Base-by-base conservation (phyloP, 2,888 invertebrate species). In the Dynastes hyllus region DNA sequence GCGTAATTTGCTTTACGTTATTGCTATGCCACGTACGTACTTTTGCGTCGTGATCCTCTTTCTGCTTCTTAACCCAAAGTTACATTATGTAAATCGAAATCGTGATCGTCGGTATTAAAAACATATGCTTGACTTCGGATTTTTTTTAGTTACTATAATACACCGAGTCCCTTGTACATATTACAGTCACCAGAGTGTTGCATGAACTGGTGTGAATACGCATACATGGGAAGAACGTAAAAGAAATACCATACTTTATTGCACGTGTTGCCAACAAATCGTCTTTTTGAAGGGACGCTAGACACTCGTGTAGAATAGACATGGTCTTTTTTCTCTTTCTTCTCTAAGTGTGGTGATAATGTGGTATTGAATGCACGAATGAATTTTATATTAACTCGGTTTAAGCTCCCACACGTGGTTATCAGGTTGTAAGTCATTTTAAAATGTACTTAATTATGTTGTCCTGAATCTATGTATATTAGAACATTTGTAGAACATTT, bases 241-340 rank as follows among this genome's bases (percentile, higher is more conserved):
- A 76, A 65, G 32, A 76, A 76, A 65, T 76, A 40, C 76, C 76
- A 45, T 22, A 76, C 50, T 76, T 76, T 76, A 76, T 76, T 65
- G 65, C 76, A 76, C 76, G 65, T 76, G 76, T 63, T 76, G 50
- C 76, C 50, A 65, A 63, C 76, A 22, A 65, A 76, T 65, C 76
- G 76, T 45, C 65, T 65, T 76, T 76, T 51, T 65, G 61, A 63
- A 45, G 75, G 27, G 50, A 76, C 63, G 63, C 22, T 9, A 37
- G 45, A 50, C 37, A 65, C 16, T 13, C 51, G 4, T 6, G 8
- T 51, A 1, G 69, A 69, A 69, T 69, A 51, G 22, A 11, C 27
- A 51, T 69, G n/a, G 51, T 27, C 27, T 11, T 16, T 27, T 37
- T 37, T 37, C 32, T 37, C 32, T 27, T 53, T 32, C 40, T 29